Percentiles rank a stretch among this genome's conserved stretches.
phyloP scores from a whole-genome alignment of 2,888 invertebrate species.

The Cryptocephalus moraei region DNA sequence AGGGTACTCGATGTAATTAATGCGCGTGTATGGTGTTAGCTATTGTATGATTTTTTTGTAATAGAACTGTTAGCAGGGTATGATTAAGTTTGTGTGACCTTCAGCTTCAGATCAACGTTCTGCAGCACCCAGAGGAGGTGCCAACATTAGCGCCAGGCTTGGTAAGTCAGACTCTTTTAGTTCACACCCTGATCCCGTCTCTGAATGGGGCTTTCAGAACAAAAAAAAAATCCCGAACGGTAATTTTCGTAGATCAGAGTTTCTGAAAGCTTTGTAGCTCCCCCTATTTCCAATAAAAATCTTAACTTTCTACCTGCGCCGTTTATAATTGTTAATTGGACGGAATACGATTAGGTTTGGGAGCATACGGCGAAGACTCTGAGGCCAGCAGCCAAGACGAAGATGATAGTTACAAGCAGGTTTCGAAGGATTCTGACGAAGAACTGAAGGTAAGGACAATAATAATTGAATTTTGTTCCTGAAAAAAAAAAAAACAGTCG shows the following conservation, averaged over 20 bases:
- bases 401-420: conserved; percentile 27
- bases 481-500: not conserved
- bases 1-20: conserved; percentile 7
- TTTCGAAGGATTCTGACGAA: conserved; percentile 43
- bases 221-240: too few species aligned
- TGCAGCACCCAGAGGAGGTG: conserved; percentile 41
- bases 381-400: conserved; percentile 45
- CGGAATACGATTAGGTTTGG: conserved; percentile 52
- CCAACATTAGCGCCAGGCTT: conserved; percentile 81
- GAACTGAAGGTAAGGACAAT: conserved; percentile 55
- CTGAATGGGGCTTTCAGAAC: not conserved
- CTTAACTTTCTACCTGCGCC: too few species aligned
- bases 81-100: conserved; percentile 37
- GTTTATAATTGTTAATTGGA: too few species aligned
- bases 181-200: not conserved
- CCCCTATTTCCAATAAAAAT: too few species aligned
- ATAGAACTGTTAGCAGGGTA: conserved; percentile 28
- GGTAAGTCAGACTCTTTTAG: conserved; percentile 57
- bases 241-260: too few species aligned
- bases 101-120: conserved; percentile 38
- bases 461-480: not conserved
- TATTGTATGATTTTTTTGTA: not conserved
- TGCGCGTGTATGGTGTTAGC: not conserved
- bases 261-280: too few species aligned
- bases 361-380: conserved; percentile 64